phyloP scores from a whole-genome alignment of 2,888 invertebrate species.

The Cinara cedri region DNA sequence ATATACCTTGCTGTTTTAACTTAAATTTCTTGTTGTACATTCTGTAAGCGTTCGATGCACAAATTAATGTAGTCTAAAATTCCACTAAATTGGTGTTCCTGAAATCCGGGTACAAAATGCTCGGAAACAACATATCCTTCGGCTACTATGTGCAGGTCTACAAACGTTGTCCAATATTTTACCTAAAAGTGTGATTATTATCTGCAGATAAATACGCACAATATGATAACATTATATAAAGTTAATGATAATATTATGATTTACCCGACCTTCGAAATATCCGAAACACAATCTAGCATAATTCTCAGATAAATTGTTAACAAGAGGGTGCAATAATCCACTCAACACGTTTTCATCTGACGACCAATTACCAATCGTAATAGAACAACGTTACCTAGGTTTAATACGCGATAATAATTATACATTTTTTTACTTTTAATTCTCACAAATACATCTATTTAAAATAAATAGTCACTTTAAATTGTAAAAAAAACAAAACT shows the following conservation, averaged over 20 bases:
- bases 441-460: too few species aligned
- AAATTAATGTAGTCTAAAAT: background rate
- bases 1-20: background rate
- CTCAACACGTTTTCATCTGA: background rate
- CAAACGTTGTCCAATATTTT: background rate
- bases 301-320: background rate
- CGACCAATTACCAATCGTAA: background rate
- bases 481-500: background rate
- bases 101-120: background rate
- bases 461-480: background rate
- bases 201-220: background rate
- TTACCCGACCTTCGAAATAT: background rate
- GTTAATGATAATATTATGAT: too few species aligned
- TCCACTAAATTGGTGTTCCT: background rate
- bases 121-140: constrained; percentile 13
- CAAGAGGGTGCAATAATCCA: background rate
- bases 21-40: background rate
- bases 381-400: background rate
- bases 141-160: background rate
- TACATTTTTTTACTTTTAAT: too few species aligned
- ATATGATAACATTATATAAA: background rate
- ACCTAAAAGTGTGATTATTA: background rate
- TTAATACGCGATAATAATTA: too few species aligned
- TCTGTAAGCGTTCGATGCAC: background rate
- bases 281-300: background rate